These are phyloP conservation scores for Philhelius pedissequus DNA, from an alignment of 2,888 invertebrate genomes.

Conservation along the genomic window DNA sequence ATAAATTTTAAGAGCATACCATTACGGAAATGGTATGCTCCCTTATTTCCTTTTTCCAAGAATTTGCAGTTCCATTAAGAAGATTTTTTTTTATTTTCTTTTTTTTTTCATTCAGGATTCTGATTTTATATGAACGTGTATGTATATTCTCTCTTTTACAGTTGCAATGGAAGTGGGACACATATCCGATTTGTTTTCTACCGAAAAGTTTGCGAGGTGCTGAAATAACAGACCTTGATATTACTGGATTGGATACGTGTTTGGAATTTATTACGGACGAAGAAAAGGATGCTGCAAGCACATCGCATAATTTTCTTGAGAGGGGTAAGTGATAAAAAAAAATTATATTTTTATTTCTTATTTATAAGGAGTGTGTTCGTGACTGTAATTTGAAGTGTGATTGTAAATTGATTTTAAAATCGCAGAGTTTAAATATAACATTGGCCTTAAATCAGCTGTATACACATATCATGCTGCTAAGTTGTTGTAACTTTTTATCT, in stretches of 20 bases:
- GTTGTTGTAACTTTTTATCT: too few species aligned
- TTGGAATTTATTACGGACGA: constrained; percentile 79
- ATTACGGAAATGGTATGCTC: neutral
- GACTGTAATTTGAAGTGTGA: neutral
- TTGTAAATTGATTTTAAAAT: neutral
- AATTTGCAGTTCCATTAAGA: constrained; percentile 30
- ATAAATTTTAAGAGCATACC: neutral
- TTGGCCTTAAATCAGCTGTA: too few species aligned
- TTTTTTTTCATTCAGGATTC: too few species aligned
- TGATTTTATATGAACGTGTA: neutral
- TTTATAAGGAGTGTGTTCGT: neutral
- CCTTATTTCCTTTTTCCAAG: constrained; percentile 8
- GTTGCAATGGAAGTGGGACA: constrained; percentile 78
- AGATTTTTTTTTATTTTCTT: neutral
- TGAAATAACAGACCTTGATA: constrained; percentile 78
- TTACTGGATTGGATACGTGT: constrained; percentile 77
- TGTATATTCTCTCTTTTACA: constrained; percentile 48
- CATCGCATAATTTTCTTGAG: constrained; percentile 80
- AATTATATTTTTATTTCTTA: neutral
- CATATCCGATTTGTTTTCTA: constrained; percentile 78
- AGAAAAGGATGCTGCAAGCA: constrained; percentile 80
- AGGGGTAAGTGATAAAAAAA: constrained; percentile 77
- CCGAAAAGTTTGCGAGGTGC: constrained; percentile 78
- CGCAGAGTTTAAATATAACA: neutral
- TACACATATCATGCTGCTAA: too few species aligned